These are phyloP conservation scores for Glaucopsyche alexis DNA, from an alignment of 2,888 invertebrate genomes.

Conservation along the genomic window DNA sequence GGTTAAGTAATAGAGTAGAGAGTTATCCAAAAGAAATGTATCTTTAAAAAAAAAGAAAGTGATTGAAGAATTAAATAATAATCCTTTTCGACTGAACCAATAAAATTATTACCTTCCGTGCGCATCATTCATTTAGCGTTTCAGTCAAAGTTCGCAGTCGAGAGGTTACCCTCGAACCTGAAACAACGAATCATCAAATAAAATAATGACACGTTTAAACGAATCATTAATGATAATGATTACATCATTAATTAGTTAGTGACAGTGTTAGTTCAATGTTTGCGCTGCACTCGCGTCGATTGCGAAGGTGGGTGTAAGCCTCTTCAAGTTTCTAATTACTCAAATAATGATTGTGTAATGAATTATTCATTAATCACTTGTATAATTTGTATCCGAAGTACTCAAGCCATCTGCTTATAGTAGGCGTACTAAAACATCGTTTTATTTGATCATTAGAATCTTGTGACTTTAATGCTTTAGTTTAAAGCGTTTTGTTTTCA, in stretches of 20 bases:
- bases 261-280: constrained; percentile 67
- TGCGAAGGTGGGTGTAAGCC: constrained; percentile 58
- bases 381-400: constrained; percentile 9
- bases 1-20: no score
- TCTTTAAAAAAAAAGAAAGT: neutral
- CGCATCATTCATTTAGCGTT: constrained; percentile 51
- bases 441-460: neutral
- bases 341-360: constrained; percentile 18
- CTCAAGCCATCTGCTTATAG: neutral
- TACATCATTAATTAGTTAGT: constrained; percentile 48
- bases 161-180: constrained; percentile 45
- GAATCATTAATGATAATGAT: constrained; percentile 18
- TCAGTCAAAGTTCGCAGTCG: constrained; percentile 59
- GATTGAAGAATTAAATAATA: neutral
- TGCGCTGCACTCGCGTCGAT: constrained; percentile 62
- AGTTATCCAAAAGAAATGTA: no score
- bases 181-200: constrained; percentile 17
- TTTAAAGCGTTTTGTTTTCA: no score
- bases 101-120: constrained; percentile 41
- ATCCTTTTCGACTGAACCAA: neutral
- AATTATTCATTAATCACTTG: constrained; percentile 15
- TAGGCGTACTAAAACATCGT: neutral
- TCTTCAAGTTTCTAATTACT: constrained; percentile 5
- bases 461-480: no score
- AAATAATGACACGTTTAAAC: neutral